Conservation (phyloP, 1,140 invertebrate genomes). For the Triops longicaudatus region DNA sequence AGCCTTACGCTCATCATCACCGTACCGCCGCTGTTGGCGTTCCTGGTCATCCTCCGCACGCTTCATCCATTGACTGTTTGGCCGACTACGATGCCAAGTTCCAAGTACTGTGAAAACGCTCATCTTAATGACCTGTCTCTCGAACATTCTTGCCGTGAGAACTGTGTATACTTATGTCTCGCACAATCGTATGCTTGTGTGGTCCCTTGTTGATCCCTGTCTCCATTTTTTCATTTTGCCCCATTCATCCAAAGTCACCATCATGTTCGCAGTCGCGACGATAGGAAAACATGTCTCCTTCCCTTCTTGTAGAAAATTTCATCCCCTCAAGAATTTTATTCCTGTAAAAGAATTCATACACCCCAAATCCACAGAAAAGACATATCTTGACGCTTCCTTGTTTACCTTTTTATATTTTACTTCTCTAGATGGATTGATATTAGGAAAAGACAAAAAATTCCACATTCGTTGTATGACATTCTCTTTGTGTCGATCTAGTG, state of each 20-base stretch:
- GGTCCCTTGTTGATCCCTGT: constrained; percentile 1
- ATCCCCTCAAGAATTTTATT: not conserved
- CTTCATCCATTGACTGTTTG: constrained; percentile 22
- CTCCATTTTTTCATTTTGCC: not conserved
- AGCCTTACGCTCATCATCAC: constrained; percentile 17
- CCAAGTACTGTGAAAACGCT: constrained; percentile 26
- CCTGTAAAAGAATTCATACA: not conserved
- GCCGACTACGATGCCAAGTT: constrained; percentile 27
- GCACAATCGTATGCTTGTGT: not conserved
- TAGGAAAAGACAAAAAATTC: not conserved
- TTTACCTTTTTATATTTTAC: not conserved
- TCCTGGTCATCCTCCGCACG: not conserved
- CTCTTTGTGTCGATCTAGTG: not conserved
- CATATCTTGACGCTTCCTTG: constrained; percentile 1
- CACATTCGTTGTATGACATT: not conserved
- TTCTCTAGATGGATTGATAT: not conserved
- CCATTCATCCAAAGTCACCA: not conserved
- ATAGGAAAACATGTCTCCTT: not conserved
- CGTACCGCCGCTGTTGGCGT: not conserved
- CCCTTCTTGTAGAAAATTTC: not conserved
- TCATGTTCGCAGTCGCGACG: not conserved
- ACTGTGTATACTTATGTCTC: not conserved
- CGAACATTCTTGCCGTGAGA: not conserved
- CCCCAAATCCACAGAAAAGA: not conserved
- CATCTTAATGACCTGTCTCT: not conserved